These are phyloP conservation scores for Melanostoma scalare DNA, from an alignment of 2,888 invertebrate species.

Conservation along the genomic window DNA sequence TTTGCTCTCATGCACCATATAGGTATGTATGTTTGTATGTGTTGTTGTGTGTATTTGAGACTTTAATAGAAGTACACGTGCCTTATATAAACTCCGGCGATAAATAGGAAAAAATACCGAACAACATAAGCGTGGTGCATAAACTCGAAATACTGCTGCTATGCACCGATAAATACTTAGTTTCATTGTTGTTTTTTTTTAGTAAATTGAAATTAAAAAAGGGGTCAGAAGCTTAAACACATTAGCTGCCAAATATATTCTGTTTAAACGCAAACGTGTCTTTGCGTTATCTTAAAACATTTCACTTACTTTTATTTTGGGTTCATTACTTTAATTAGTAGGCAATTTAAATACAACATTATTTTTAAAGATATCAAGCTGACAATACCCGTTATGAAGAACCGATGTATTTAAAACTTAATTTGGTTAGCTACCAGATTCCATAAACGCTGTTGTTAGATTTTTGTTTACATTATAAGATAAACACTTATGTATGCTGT, in stretches of 20 bases:
- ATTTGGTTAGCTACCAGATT: no score
- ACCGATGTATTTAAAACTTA: no score
- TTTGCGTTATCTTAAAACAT: no score
- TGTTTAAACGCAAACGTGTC: no score
- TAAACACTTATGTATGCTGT: no score
- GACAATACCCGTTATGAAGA: no score
- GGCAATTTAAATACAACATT: no score
- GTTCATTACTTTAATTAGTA: no score
- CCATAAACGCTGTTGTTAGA: no score
- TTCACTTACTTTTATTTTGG: no score
- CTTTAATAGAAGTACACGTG: slow-evolving; percentile 59
- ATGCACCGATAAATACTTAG: slow-evolving; percentile 43
- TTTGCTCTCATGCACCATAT: slow-evolving; percentile 9
- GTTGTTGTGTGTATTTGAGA: slow-evolving; percentile 33
- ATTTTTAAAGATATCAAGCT: no score
- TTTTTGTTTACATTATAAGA: no score
- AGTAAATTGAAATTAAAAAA: not conserved
- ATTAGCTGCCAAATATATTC: not conserved
- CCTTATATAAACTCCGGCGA: slow-evolving; percentile 48
- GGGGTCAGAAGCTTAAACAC: slow-evolving; percentile 16
- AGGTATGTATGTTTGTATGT: not conserved
- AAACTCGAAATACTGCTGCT: slow-evolving; percentile 33
- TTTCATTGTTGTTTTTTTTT: slow-evolving; percentile 16
- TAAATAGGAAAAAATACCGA: slow-evolving; percentile 35
- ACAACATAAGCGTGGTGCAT: slow-evolving; percentile 44